phyloP scores from a whole-genome alignment of 2,797 vertebrate genomes.

The Adrianichthys oophorus region DNA sequence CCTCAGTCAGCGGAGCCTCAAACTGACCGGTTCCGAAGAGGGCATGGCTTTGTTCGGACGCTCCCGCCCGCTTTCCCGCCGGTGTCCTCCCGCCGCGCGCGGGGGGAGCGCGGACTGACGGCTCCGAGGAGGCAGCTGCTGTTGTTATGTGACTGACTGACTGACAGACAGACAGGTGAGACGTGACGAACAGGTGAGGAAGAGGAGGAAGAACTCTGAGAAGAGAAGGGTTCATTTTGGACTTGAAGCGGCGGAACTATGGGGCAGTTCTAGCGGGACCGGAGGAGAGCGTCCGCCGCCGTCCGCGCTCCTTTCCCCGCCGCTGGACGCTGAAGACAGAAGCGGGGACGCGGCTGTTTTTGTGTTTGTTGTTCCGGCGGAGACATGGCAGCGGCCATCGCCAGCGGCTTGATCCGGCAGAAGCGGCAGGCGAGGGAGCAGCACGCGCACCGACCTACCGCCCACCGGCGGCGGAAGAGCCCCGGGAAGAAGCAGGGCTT shows the following conservation, averaged over 20 bases:
- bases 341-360: constrained; percentile 49
- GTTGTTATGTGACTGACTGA: constrained; percentile 30
- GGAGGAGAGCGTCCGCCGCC: constrained; percentile 45
- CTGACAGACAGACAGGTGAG: constrained; percentile 42
- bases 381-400: constrained; percentile 94
- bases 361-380: constrained; percentile 45
- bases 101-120: constrained; percentile 37
- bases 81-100: not conserved
- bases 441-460: constrained; percentile 88
- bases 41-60: constrained; percentile 1
- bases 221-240: constrained; percentile 24
- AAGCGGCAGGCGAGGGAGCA: constrained; percentile 94
- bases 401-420: constrained; percentile 96
- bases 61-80: not conserved
- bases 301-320: constrained; percentile 61
- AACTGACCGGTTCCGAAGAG: constrained; percentile 32
- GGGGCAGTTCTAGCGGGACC: constrained; percentile 53
- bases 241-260: constrained; percentile 46
- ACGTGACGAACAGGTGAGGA: constrained; percentile 71
- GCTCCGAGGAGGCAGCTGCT: constrained; percentile 25
- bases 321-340: constrained; percentile 58
- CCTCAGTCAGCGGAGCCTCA: constrained; percentile 44
- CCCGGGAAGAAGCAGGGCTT: constrained; percentile 91
- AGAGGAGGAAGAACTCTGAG: constrained; percentile 27
- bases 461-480: constrained; percentile 90